phyloP scores from a whole-genome alignment of 2,888 invertebrate genomes.

The Phengaris arion region DNA sequence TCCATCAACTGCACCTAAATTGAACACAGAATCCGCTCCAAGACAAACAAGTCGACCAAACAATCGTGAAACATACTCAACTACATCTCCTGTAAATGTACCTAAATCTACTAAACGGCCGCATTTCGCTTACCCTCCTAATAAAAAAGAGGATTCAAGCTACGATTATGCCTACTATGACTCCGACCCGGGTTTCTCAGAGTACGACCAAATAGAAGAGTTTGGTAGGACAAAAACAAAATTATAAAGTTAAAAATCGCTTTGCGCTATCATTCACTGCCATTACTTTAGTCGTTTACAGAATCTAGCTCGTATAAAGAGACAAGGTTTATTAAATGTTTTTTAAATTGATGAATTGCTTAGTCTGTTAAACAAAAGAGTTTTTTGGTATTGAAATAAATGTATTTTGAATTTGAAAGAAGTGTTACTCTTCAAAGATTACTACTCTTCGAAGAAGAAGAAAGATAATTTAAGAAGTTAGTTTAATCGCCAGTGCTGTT shows the following conservation, averaged over 20 bases:
- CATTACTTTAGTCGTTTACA: slow-evolving; percentile 73
- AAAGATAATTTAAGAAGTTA: background rate
- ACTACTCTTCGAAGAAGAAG: background rate
- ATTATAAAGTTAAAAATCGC: slow-evolving; percentile 51
- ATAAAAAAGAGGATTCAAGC: slow-evolving; percentile 83
- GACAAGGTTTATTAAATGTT: slow-evolving; percentile 2
- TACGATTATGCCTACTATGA: slow-evolving; percentile 94
- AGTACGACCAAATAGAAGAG: slow-evolving; percentile 81
- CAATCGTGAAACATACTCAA: slow-evolving; percentile 45
- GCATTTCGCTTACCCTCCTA: slow-evolving; percentile 62
- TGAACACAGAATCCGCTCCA: slow-evolving; percentile 50
- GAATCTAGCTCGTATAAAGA: slow-evolving; percentile 41
- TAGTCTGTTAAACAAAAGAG: background rate
- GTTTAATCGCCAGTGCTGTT: slow-evolving; percentile 19
- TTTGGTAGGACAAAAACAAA: slow-evolving; percentile 81
- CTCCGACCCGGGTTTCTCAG: slow-evolving; percentile 80
- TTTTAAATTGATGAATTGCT: background rate
- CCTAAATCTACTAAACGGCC: slow-evolving; percentile 52
- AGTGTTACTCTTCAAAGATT: background rate
- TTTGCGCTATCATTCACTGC: slow-evolving; percentile 56
- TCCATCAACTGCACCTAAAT: slow-evolving; percentile 42
- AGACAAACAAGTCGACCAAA: slow-evolving; percentile 51
- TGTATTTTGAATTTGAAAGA: background rate
- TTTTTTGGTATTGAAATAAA: background rate
- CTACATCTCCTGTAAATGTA: slow-evolving; percentile 36